These are phyloP conservation scores for Matsumyia berberina DNA, from an alignment of 2,888 invertebrate genomes.

Conservation along the genomic window DNA sequence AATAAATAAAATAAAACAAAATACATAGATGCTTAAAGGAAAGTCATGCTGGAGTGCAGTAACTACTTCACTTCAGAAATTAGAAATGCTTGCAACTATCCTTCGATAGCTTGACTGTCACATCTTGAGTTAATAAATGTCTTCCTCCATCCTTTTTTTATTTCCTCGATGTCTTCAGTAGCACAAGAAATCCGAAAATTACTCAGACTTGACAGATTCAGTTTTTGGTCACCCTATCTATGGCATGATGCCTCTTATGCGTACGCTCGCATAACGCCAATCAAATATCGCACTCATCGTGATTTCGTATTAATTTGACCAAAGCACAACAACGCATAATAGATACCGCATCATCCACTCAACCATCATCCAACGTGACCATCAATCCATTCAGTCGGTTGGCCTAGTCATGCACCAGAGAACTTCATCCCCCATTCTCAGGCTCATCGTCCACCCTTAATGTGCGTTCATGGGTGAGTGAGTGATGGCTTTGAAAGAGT, in stretches of 20 bases:
- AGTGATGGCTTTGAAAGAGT: slow-evolving; percentile 37
- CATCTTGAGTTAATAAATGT: too few relatives aligned
- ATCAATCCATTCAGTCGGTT: slow-evolving; percentile 45
- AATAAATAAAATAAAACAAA: too few relatives aligned
- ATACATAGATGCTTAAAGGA: too few relatives aligned
- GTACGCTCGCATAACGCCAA: slow-evolving; percentile 1
- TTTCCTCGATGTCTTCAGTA: too few relatives aligned
- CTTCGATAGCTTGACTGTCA: too few relatives aligned
- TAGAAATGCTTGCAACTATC: too few relatives aligned
- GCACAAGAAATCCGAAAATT: too few relatives aligned
- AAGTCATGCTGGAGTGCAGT: too few relatives aligned
- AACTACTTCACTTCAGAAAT: too few relatives aligned
- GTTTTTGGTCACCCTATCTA: neutral
- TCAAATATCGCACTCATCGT: slow-evolving; percentile 15
- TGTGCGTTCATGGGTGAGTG: slow-evolving; percentile 45
- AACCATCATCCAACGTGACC: slow-evolving; percentile 17
- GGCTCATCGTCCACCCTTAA: neutral
- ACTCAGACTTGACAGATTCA: too few relatives aligned
- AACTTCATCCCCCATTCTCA: slow-evolving; percentile 1
- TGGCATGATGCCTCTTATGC: neutral
- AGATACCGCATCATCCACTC: slow-evolving; percentile 46
- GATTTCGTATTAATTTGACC: slow-evolving; percentile 38
- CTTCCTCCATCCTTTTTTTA: too few relatives aligned
- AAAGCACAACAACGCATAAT: slow-evolving; percentile 24
- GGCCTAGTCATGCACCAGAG: slow-evolving; percentile 9